A percentile compares a stretch with the other conserved stretches of the same genome.
phyloP scores from a whole-genome alignment of 1,140 invertebrate genomes.

The Periplaneta americana region DNA sequence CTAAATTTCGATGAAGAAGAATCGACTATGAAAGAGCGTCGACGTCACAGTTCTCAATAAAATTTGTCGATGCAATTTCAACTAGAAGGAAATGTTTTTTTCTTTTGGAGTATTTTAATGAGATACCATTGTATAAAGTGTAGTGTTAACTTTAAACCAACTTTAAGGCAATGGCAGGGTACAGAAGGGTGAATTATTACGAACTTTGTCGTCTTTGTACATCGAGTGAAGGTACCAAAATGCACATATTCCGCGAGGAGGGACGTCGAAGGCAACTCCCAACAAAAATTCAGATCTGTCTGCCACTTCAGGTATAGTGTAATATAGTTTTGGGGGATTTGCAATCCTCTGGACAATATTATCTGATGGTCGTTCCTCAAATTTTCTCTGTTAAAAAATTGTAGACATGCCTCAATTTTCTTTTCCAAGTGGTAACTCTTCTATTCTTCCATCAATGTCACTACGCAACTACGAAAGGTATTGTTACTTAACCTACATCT shows the following conservation, averaged over 20 bases:
- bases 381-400: not conserved
- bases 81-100: constrained; percentile 12
- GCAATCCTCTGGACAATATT: not conserved
- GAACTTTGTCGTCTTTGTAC: constrained; percentile 64
- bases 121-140: not conserved
- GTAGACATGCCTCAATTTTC: not conserved
- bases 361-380: too few species aligned
- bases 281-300: constrained; percentile 56
- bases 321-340: not conserved
- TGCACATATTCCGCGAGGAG: constrained; percentile 59
- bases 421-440: too few species aligned
- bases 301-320: constrained; percentile 49
- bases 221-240: constrained; percentile 54
- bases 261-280: constrained; percentile 54
- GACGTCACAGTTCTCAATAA: constrained; percentile 3
- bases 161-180: constrained; percentile 47
- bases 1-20: not conserved
- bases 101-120: constrained; percentile 8
- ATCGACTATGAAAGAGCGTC: not conserved
- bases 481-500: not conserved
- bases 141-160: not conserved
- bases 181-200: constrained; percentile 61
- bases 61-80: not conserved
- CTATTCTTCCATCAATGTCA: too few species aligned
- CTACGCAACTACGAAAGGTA: not conserved